Evolutionary conservation across 1,140 invertebrate species (phyloP).

Genomic region (Dendrolimus punctatus): DNA sequence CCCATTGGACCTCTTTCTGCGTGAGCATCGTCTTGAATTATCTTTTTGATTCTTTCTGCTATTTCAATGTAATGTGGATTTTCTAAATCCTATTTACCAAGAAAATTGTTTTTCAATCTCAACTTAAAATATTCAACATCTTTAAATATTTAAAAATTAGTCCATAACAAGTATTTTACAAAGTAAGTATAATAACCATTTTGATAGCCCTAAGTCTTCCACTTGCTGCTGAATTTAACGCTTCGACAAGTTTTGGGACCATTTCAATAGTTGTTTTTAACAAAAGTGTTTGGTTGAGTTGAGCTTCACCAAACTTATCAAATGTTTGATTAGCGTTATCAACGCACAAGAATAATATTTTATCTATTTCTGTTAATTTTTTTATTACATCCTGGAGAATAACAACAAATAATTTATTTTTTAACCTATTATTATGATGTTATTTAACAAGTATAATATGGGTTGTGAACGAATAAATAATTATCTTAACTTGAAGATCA

Average conservation of each 20-base stretch:
- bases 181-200: conserved; percentile 63
- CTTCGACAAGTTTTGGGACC: conserved; percentile 77
- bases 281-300: conserved; percentile 84
- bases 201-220: conserved; percentile 75
- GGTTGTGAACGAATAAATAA: background rate
- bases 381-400: conserved; percentile 53
- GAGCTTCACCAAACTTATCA: conserved; percentile 76
- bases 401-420: background rate
- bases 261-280: conserved; percentile 85
- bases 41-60: conserved; percentile 74
- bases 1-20: conserved; percentile 78
- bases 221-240: conserved; percentile 73
- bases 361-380: conserved; percentile 68
- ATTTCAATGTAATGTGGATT: conserved; percentile 72
- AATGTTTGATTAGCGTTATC: conserved; percentile 73
- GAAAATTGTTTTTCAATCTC: background rate
- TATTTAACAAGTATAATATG: no score
- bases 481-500: conserved; percentile 53
- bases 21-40: conserved; percentile 82
- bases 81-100: conserved; percentile 50
- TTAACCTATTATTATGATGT: background rate
- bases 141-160: no score
- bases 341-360: conserved; percentile 70
- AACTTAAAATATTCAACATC: no score
- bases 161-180: no score